Percentiles rank a stretch among this genome's conserved stretches.
Evolutionary conservation across 2,888 invertebrate genomes (phyloP).

Genomic region (Ceramica pisi): DNA sequence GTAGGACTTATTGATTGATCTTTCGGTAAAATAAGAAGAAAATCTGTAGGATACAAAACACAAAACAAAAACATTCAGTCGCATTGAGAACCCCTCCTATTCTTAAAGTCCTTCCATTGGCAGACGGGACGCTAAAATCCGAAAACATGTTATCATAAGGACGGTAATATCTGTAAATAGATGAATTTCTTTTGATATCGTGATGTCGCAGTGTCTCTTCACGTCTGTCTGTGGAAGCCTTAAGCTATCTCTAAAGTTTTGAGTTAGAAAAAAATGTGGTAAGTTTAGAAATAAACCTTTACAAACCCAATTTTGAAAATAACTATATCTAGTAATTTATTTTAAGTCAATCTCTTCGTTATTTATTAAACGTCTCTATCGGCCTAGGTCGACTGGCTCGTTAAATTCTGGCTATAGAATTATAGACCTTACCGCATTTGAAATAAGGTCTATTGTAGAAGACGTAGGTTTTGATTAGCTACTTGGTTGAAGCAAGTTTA

Average conservation of each 20-base stretch:
- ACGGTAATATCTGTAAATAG: background rate
- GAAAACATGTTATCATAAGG: too few relatives aligned
- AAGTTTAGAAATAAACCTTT: background rate
- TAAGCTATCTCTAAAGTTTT: background rate
- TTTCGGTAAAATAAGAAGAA: background rate
- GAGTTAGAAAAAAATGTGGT: background rate
- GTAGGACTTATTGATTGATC: too few relatives aligned
- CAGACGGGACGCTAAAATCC: background rate
- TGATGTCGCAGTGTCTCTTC: background rate
- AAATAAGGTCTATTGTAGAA: background rate
- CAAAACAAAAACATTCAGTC: too few relatives aligned
- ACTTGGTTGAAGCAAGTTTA: background rate
- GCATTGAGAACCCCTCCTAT: too few relatives aligned
- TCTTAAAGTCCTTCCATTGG: background rate
- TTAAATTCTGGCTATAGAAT: constrained; percentile 5
- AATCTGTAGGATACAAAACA: background rate
- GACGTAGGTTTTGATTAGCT: background rate
- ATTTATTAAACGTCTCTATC: constrained; percentile 22
- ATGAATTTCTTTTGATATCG: background rate
- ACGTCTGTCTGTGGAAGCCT: background rate
- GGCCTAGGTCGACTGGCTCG: constrained; percentile 11
- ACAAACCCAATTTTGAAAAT: background rate
- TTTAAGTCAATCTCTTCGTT: constrained; percentile 13
- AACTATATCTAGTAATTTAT: constrained; percentile 5
- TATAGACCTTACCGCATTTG: background rate